Evolutionary conservation across 2,797 vertebrate species (phyloP).

Genomic region (Hephaestus fuliginosus): DNA sequence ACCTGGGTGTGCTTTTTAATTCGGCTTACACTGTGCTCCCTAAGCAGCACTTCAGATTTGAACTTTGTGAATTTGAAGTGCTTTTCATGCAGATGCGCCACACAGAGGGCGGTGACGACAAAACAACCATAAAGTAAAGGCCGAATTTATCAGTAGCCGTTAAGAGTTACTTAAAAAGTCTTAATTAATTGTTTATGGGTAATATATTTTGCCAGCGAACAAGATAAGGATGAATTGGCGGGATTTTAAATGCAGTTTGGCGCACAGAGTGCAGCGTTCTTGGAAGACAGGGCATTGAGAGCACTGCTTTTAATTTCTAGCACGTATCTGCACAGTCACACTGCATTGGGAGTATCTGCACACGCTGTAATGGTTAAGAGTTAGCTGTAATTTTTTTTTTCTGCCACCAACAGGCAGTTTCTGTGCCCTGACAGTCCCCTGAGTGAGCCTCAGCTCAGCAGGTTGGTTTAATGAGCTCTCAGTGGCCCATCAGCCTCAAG

Average conservation of each 20-base stretch:
- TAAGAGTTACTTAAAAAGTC: too few relatives aligned
- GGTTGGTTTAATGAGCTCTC: constrained; percentile 14
- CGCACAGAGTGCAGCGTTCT: not conserved
- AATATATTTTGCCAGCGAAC: not conserved
- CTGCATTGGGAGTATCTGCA: not conserved
- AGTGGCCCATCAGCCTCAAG: not conserved
- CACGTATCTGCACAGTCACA: too few relatives aligned
- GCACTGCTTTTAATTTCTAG: not conserved
- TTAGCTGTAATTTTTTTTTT: too few relatives aligned
- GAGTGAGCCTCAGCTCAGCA: not conserved
- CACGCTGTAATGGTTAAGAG: not conserved
- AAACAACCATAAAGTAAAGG: fast-evolving
- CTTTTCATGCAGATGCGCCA: not conserved
- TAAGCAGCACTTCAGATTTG: not conserved
- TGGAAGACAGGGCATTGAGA: not conserved
- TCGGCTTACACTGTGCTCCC: not conserved
- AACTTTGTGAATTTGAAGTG: not conserved
- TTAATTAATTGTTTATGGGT: fast-evolving
- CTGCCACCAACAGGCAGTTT: not conserved
- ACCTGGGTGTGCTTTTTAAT: not conserved
- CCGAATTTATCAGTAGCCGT: not conserved
- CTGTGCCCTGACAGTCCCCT: not conserved
- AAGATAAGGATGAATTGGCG: not conserved
- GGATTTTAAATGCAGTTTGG: not conserved
- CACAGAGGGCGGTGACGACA: not conserved